Evolutionary conservation across 2,888 invertebrate species (phyloP), one percentile per base, ranked within the genome.

Genomic region (Balanococcus diminutus): DNA sequence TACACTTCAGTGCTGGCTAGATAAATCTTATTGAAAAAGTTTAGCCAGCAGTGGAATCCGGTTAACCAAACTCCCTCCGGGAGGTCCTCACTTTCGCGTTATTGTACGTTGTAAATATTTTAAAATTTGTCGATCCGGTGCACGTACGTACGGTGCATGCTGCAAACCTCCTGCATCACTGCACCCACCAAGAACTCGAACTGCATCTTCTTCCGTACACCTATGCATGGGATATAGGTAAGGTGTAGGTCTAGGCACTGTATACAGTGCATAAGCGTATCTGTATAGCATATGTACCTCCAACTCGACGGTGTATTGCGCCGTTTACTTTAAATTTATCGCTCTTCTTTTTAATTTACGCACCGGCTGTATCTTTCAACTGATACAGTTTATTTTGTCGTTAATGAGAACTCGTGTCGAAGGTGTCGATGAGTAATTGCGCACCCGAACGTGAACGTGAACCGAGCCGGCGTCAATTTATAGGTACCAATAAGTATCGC

Each of bases 41-140:
- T 83, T 83, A 56, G 83, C 83, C 25, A 83, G 19, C 19, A 51
- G 51, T 42, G 83, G 83, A 83, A 83, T 83, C 56, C 83, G 56
- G 83, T 56, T 51, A 83, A 32, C 83, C n/a, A 56, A 56, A 56
- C 61, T 56, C 51, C 56, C 83, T 56, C 32, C 83, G 83, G 83
- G 83, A 83, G 83, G 83, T 83, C 83, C 32, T 83, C 83, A 83
- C 83, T 83, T 83, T 83, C 56, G 51, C 51, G 31, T 83, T 83
- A 83, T 46, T 46, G 46, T 46, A 83, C 32, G 56, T 83, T 83
- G 83, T 83, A 83, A 83, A 56, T 83, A 56, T 83, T 51, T 82
- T 61, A 83, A 83, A 83, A 83, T 83, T 83, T 56, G 83, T 83
- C 83, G 46, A 83, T 22, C 19, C 28, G 28, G 28, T 28, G 46